Conservation (phyloP, 2,113 vertebrate species). For the Dicrurus megarhynchus region DNA sequence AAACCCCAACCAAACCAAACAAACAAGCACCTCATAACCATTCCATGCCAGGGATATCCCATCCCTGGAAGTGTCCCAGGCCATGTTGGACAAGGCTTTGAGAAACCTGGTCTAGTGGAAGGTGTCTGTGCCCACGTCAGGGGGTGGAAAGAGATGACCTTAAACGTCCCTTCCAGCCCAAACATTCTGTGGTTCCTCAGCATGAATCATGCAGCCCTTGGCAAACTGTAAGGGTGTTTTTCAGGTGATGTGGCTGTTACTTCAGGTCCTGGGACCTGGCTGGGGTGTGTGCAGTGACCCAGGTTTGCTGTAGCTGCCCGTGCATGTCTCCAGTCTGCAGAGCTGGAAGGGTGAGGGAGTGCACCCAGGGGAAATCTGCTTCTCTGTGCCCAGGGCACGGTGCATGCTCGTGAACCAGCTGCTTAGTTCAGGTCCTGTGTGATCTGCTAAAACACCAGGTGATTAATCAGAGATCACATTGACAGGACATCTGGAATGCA, state of each 20-base stretch:
- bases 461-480: neutral
- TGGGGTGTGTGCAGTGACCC: neutral
- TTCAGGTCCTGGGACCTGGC: neutral
- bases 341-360: fast-evolving
- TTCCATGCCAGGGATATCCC: neutral
- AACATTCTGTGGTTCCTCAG: neutral
- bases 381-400: neutral
- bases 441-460: neutral
- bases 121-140: neutral
- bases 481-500: fast-evolving
- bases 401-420: fast-evolving
- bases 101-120: neutral
- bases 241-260: neutral
- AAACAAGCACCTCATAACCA: neutral
- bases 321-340: neutral
- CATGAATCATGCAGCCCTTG: neutral
- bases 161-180: neutral
- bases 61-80: neutral
- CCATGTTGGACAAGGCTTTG: neutral
- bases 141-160: neutral
- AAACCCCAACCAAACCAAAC: neutral
- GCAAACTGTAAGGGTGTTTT: neutral
- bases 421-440: neutral
- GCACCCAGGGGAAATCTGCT: neutral
- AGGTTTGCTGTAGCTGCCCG: fast-evolving